Evolutionary conservation across 2,888 invertebrate genomes (phyloP), one percentile per base, ranked within the genome.

Genomic region (Chesias legatella): DNA sequence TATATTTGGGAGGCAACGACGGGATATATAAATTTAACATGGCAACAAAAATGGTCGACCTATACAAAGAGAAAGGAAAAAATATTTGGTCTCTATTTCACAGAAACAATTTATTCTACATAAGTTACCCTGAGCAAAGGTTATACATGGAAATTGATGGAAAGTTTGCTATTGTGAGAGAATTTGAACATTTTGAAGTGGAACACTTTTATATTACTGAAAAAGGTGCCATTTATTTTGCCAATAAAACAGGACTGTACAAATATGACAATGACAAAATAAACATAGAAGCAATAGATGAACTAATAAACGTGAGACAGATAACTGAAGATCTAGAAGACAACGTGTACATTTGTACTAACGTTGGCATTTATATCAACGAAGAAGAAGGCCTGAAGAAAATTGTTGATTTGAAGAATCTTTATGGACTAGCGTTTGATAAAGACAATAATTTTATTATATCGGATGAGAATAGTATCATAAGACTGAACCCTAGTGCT

Each of bases 11-110:
- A n/a, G 80, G 82, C 0, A 74, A 63, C 10, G 73, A 79, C 8
- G 82, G 81, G 0, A 82, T 82, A 6, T 81, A 73, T 38, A 79
- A 71, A 61, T 80, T 68, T 6, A 79, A 80, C 11, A 61, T 73
- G 66, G 32, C 62, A 0, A 79, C 77, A 0, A 72, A 65, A 53
- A 31, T 76, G 45, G 75, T 78, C 0, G 76, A 80, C 39, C 63
- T 58, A 11, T 79, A 76, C 33, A 73, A 63, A 48, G 74, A 79
- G 46, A 67, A 67, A 34, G 70, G 71, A 0, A 72, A 58, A 7
- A 80, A 82, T 17, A 64, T 82, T 3, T 80, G 80, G 80, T 64
- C 72, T 0, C 22, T 82, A 1, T 79, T 74, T 23, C 68, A 59
- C 23, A 73, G 64, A 25, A 64, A 58, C 9, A 78, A 78, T 27